These are phyloP conservation scores for Holothuria scabra DNA, from an alignment of 53 echinoderm and acorn worm species.

Conservation along the genomic window DNA sequence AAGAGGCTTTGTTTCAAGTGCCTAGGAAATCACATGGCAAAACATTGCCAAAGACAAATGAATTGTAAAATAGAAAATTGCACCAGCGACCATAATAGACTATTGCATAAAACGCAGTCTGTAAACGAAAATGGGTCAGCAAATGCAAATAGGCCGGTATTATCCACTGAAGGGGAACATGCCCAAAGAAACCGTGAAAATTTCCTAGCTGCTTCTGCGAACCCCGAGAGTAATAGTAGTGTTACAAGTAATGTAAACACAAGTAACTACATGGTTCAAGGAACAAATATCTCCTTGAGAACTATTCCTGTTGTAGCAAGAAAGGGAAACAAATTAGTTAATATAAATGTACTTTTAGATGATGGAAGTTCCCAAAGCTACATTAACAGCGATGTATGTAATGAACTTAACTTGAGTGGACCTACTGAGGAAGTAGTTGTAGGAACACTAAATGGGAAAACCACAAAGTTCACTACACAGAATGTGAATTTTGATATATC, in stretches of 20 bases:
- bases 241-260: neutral
- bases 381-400: conserved; percentile 59
- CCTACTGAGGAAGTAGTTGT: conserved; percentile 39
- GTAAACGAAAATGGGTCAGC: conserved; percentile 6
- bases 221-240: neutral
- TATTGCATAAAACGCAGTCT: conserved; percentile 26
- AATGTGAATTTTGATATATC: conserved; percentile 30
- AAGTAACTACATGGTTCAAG: conserved; percentile 42
- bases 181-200: neutral
- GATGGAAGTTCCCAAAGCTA: conserved; percentile 55
- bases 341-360: conserved; percentile 41
- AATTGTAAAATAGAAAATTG: conserved; percentile 12
- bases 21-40: conserved; percentile 47
- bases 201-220: neutral
- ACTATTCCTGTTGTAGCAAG: conserved; percentile 36
- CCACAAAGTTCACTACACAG: conserved; percentile 37
- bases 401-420: conserved; percentile 9
- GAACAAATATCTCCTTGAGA: conserved; percentile 24
- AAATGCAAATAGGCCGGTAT: neutral
- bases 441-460: conserved; percentile 31
- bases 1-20: conserved; percentile 23
- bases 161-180: no score
- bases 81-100: conserved; percentile 49
- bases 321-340: conserved; percentile 35
- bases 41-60: conserved; percentile 37